These are phyloP conservation scores for Solen grandis DNA, from an alignment of 1,140 invertebrate species.

Conservation along the genomic window DNA sequence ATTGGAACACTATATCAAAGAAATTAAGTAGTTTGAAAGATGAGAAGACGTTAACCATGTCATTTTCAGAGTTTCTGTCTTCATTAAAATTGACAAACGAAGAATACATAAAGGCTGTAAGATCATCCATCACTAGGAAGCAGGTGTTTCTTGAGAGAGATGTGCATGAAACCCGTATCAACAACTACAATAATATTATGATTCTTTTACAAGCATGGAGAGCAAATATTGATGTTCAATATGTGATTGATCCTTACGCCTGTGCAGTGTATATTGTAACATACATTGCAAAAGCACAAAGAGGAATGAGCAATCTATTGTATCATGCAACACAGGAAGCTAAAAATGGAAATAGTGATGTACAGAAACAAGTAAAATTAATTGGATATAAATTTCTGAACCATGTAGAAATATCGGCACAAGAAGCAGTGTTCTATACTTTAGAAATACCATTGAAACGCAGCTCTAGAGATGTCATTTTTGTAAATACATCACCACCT, in stretches of 20 bases:
- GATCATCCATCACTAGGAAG: slow-evolving; percentile 22
- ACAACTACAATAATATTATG: slow-evolving; percentile 50
- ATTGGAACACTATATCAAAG: slow-evolving; percentile 5
- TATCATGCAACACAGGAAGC: slow-evolving; percentile 50
- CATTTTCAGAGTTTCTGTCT: slow-evolving; percentile 27
- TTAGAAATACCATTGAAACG: slow-evolving; percentile 50
- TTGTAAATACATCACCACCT: slow-evolving; percentile 52
- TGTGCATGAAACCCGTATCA: slow-evolving; percentile 42
- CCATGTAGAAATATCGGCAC: too few relatives aligned
- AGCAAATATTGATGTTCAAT: slow-evolving; percentile 62
- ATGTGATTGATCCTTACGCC: slow-evolving; percentile 58
- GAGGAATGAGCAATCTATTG: slow-evolving; percentile 52
- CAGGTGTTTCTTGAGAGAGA: slow-evolving; percentile 52
- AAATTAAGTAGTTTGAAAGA: slow-evolving; percentile 20
- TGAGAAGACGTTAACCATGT: neutral
- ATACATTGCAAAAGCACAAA: slow-evolving; percentile 52
- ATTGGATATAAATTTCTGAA: too few relatives aligned
- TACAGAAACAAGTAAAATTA: slow-evolving; percentile 58
- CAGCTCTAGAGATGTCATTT: slow-evolving; percentile 48
- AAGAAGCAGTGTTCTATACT: slow-evolving; percentile 38
- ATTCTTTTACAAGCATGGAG: slow-evolving; percentile 43
- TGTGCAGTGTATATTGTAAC: slow-evolving; percentile 57
- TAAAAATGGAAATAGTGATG: slow-evolving; percentile 41
- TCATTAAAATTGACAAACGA: slow-evolving; percentile 39
- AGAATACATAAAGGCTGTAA: slow-evolving; percentile 44